Evolutionary conservation across 2,888 invertebrate species (phyloP), one percentile per base, ranked within the genome.

Genomic region (Cinara cedri): DNA sequence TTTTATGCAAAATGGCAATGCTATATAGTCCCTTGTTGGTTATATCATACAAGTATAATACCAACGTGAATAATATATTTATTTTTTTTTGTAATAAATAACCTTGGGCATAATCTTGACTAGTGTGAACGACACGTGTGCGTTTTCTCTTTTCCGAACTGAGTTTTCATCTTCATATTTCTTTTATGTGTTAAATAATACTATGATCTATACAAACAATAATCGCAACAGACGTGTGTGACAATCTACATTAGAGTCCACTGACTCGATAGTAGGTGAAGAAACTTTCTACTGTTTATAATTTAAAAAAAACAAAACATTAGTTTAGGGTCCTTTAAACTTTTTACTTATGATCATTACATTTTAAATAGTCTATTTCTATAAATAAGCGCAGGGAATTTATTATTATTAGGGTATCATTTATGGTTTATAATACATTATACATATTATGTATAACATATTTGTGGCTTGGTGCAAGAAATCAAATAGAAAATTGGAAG

Each of bases 141-240:
- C 68, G 68, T 78, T 78, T 78, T 78, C 78, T 78, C 68, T 78
- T 78, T 78, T 60, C 42, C 21, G 34, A 46, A 49, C 21, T 51
- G 51, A 78, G 49, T 78, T 78, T 78, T 62, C 78, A 60, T 78
- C 78, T 70, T 78, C 49, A 60, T 46, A 44, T 60, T 78, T 70
- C 49, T 60, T 34, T 78, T 70, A 68, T 76, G 21, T 49, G 11
- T 68, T 76, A 60, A 60, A 78, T 78, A 75, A 65, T 75, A 60
- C 44, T 72, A 72, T 19, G 34, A 42, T 55, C 65, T 34, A 49
- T 0, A 57, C 54, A 42, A n/a, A 55, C 57, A 60, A 70, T 68
- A 78, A 49, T 60, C 49, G 46, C 21, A 42, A 70, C 4, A 46
- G 14, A 49, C 60, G 49, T 49, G 55, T 78, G 60, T 78, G 68